A percentile compares a stretch with the other conserved stretches of the same genome.
phyloP scores from a whole-genome alignment of 1,140 invertebrate species.

The Ostrea denselamellosa region DNA sequence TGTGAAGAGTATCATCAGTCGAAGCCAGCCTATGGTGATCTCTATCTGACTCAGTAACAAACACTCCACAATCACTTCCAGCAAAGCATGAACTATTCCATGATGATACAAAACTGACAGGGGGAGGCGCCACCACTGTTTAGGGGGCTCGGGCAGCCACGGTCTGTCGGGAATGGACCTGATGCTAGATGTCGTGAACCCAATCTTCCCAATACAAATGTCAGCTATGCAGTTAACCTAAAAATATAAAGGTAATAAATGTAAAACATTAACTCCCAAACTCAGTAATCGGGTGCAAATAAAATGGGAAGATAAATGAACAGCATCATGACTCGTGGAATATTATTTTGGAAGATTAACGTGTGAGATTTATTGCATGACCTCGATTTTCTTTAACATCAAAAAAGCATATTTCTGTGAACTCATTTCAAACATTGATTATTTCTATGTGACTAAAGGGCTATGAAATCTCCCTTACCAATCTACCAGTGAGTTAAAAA shows the following conservation, averaged over 20 bases:
- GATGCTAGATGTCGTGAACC: background rate
- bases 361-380: too few species aligned
- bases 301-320: too few species aligned
- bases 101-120: conserved; percentile 67
- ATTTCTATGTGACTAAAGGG: too few species aligned
- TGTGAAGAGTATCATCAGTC: conserved; percentile 66
- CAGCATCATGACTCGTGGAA: too few species aligned
- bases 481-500: too few species aligned
- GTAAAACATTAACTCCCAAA: background rate
- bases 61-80: conserved; percentile 47
- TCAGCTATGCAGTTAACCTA: conserved; percentile 69
- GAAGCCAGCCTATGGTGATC: conserved; percentile 69
- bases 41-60: conserved; percentile 68
- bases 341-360: too few species aligned
- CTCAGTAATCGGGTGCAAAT: too few species aligned
- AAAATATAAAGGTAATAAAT: conserved; percentile 27
- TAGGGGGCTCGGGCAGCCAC: conserved; percentile 60
- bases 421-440: too few species aligned
- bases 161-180: conserved; percentile 48
- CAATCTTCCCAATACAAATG: conserved; percentile 61
- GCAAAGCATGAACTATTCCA: conserved; percentile 68
- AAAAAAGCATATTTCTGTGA: too few species aligned
- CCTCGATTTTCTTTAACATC: too few species aligned
- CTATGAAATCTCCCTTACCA: too few species aligned
- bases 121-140: conserved; percentile 71